Evolutionary conservation across 2,888 invertebrate species (phyloP).

Genomic region (Lasiommata megera): DNA sequence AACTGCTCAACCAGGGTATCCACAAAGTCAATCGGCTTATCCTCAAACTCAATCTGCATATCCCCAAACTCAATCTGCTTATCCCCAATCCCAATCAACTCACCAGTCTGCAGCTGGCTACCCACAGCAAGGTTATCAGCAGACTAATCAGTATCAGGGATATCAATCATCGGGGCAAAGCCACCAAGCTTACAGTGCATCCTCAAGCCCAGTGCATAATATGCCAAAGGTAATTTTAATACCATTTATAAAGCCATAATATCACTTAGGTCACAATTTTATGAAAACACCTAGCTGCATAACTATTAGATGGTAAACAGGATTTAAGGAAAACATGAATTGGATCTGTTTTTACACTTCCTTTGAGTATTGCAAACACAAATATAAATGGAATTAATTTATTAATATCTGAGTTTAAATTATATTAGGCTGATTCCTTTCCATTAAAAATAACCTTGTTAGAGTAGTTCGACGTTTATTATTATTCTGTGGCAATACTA

Average conservation of each 20-base stretch:
- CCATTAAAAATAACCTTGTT: no score
- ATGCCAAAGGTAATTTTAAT: slow-evolving; percentile 58
- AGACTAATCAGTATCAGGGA: slow-evolving; percentile 54
- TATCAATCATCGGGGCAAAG: slow-evolving; percentile 49
- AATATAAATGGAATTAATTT: no score
- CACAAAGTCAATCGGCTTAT: slow-evolving; percentile 35
- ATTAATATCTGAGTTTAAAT: no score
- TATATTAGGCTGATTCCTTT: no score
- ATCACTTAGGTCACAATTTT: background rate
- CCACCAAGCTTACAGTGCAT: slow-evolving; percentile 50
- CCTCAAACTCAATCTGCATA: slow-evolving; percentile 4
- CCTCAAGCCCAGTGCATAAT: slow-evolving; percentile 46
- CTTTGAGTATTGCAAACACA: no score
- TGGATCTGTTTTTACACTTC: no score
- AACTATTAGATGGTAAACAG: no score
- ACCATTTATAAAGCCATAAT: background rate
- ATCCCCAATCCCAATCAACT: slow-evolving; percentile 28
- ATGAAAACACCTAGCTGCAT: background rate
- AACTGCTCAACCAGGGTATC: slow-evolving; percentile 38
- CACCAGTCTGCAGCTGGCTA: slow-evolving; percentile 38
- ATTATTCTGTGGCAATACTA: no score
- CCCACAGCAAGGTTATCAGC: slow-evolving; percentile 41
- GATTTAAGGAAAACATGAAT: no score
- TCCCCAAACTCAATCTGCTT: slow-evolving; percentile 32
- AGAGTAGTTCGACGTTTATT: no score